Evolutionary conservation across 1,140 invertebrate genomes (phyloP).

Genomic region (Habropoda laboriosa): DNA sequence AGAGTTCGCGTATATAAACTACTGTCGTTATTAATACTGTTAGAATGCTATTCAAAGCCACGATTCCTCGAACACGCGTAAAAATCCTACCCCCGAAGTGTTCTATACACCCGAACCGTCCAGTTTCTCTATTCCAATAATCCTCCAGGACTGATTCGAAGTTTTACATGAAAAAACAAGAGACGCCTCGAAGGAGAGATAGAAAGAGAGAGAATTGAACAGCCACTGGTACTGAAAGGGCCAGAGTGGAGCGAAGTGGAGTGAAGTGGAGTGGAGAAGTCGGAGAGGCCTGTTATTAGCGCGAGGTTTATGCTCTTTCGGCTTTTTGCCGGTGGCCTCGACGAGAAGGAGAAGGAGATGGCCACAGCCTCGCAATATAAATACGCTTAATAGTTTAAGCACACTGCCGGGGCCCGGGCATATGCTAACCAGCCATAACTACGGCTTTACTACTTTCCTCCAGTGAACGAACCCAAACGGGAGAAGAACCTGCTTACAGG

Average conservation of each 20-base stretch:
- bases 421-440: slow-evolving; percentile 82
- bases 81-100: too few relatives aligned
- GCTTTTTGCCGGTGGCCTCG: slow-evolving; percentile 72
- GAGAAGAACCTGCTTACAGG: slow-evolving; percentile 4
- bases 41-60: too few relatives aligned
- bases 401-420: slow-evolving; percentile 73
- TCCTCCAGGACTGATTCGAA: too few relatives aligned
- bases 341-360: slow-evolving; percentile 65
- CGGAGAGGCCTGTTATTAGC: slow-evolving; percentile 81
- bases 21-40: too few relatives aligned
- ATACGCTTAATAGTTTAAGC: slow-evolving; percentile 82
- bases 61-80: too few relatives aligned
- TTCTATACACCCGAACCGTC: too few relatives aligned
- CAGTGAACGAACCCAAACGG: slow-evolving; percentile 41
- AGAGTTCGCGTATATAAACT: too few relatives aligned
- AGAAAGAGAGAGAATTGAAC: slow-evolving; percentile 32
- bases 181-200: slow-evolving; percentile 19
- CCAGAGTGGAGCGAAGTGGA: slow-evolving; percentile 71
- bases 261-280: slow-evolving; percentile 74
- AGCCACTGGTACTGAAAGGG: slow-evolving; percentile 44
- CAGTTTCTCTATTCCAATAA: too few relatives aligned
- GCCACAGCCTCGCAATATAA: slow-evolving; percentile 79
- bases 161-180: not conserved
- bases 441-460: slow-evolving; percentile 79
- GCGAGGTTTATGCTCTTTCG: slow-evolving; percentile 80